Base-by-base conservation (phyloP, 2,888 invertebrate species). In the Liopterus haemorrhoidalis region DNA sequence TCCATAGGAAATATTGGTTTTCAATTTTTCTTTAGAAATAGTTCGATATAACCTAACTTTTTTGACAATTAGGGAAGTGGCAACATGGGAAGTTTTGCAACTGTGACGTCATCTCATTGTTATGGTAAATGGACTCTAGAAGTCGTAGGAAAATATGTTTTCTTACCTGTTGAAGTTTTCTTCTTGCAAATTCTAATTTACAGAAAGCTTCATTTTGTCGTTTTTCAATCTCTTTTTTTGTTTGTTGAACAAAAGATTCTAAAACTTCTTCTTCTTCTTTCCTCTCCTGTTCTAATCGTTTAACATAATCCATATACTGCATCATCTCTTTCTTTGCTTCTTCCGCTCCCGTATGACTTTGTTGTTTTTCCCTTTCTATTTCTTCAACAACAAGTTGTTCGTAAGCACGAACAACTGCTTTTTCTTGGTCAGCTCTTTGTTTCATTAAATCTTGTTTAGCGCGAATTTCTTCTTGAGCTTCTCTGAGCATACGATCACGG, bases 151-250 rank as follows among this genome's bases (percentile, higher is more conserved):
- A 8, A 12, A 8, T 5, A 33, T 30, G 12, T 31, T 30, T n/a
- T 14, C 30, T 55, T 53, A 64, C 64, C 52, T 57, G 49, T 35
- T 59, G 56, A 38, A 66, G 45, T 46, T 58, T 57, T 31, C 52
- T 49, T 45, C 61, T 63, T 3, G 66, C 66, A 33, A 50, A 54
- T 24, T 56, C 32, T 4, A 63, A 41, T 49, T 66, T 62, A 49
- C 67, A 66, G 20, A 49, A 53, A 0, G 60, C 62, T 15, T 63
- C 64, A 15, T 64, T 60, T 27, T 65, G 60, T 46, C 64, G 61
- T 21, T 51, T 53, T 35, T 64, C 57, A 16, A 63, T 56, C 14
- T 53, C 57, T 19, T 56, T 55, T 32, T 55, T 53, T 46, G 62
- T 54, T 12, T 58, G 47, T n/a, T 58, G 54, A 12, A 67, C 42